phyloP scores from a whole-genome alignment of 1,140 invertebrate genomes.

The Hydropsyche tenuis region DNA sequence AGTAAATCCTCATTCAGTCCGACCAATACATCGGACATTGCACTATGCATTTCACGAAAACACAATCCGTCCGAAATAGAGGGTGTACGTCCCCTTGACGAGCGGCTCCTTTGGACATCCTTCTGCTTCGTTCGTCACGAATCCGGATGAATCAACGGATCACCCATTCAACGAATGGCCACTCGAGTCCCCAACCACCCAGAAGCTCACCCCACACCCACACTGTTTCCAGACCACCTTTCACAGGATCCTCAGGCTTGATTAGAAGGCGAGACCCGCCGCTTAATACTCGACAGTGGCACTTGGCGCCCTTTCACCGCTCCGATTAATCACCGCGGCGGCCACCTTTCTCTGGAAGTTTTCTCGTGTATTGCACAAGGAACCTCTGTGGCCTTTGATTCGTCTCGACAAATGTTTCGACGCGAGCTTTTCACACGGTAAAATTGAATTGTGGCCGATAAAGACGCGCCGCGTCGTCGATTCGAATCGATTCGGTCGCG shows the following conservation, averaged over 20 bases:
- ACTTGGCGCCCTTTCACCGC: slow-evolving; percentile 24
- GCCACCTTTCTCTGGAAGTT: background rate
- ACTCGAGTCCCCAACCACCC: slow-evolving; percentile 18
- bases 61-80: background rate
- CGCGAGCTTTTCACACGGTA: slow-evolving; percentile 29
- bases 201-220: no score
- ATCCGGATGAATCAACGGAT: slow-evolving; percentile 9
- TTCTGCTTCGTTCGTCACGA: no score
- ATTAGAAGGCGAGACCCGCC: slow-evolving; percentile 13
- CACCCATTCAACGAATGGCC: slow-evolving; percentile 16
- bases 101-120: slow-evolving; percentile 42
- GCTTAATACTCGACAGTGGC: no score
- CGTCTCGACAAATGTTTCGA: background rate
- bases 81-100: slow-evolving; percentile 11
- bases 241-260: no score
- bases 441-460: slow-evolving; percentile 13
- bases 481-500: slow-evolving; percentile 35
- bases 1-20: no score
- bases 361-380: background rate
- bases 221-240: no score
- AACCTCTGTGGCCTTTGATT: background rate
- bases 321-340: background rate
- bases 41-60: no score
- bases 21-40: no score
- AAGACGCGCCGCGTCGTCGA: slow-evolving; percentile 14